phyloP scores from a whole-genome alignment of 1,140 invertebrate genomes.

The Drosophila kohkoa region DNA sequence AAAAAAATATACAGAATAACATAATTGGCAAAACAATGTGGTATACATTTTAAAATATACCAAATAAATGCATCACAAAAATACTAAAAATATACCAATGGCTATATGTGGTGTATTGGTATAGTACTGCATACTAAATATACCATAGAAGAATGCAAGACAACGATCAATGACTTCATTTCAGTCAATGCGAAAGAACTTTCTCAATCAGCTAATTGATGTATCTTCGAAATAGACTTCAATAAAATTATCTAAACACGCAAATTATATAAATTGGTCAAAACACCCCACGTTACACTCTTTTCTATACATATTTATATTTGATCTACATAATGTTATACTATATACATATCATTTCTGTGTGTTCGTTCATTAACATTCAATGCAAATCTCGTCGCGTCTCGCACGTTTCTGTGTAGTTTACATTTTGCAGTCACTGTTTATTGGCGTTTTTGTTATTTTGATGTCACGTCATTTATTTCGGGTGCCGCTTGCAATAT shows the following conservation, averaged over 20 bases:
- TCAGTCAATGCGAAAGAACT: slow-evolving; percentile 6
- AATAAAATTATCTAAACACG: neutral
- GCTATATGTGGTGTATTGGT: too few species aligned
- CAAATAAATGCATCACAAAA: too few species aligned
- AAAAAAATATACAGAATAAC: too few species aligned
- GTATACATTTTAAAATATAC: too few species aligned
- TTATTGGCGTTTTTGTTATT: slow-evolving; percentile 49
- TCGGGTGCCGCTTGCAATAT: slow-evolving; percentile 49
- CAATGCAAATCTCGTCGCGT: slow-evolving; percentile 64
- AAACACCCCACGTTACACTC: neutral
- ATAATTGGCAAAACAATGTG: too few species aligned
- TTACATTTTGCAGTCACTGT: slow-evolving; percentile 64
- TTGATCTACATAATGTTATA: slow-evolving; percentile 1
- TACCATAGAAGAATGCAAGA: neutral
- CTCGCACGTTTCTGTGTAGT: slow-evolving; percentile 69
- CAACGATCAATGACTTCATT: slow-evolving; percentile 21
- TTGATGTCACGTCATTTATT: slow-evolving; percentile 69
- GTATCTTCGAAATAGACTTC: neutral
- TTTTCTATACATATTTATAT: neutral
- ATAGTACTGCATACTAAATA: neutral
- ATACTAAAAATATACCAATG: too few species aligned
- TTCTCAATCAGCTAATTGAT: slow-evolving; percentile 9
- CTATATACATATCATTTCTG: slow-evolving; percentile 3
- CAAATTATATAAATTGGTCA: neutral
- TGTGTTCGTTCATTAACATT: slow-evolving; percentile 62